These are phyloP conservation scores for Hestina assimilis DNA, from an alignment of 1,140 invertebrate species.

Conservation along the genomic window DNA sequence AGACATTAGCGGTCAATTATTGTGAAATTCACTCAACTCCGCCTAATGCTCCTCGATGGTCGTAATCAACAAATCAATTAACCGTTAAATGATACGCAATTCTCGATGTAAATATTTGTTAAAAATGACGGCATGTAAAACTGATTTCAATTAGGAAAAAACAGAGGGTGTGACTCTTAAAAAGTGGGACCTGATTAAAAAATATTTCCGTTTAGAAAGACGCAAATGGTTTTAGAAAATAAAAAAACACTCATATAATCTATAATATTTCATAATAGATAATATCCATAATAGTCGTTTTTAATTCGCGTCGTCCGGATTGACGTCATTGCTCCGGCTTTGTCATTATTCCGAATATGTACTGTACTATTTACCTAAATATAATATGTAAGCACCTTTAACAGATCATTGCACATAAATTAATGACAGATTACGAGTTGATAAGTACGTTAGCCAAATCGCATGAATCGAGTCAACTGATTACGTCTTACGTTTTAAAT, in stretches of 20 bases:
- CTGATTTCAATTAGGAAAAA: too few species aligned
- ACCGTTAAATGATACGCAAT: slow-evolving; percentile 2
- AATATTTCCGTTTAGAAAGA: too few species aligned
- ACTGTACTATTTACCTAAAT: background rate
- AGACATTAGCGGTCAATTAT: slow-evolving; percentile 10
- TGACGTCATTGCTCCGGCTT: slow-evolving; percentile 1
- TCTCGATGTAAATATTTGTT: slow-evolving; percentile 4
- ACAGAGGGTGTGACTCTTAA: too few species aligned
- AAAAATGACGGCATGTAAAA: background rate
- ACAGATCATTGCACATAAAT: background rate
- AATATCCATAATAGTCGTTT: background rate
- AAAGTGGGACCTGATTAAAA: too few species aligned
- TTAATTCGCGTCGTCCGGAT: background rate
- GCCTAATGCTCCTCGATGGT: slow-evolving; percentile 12
- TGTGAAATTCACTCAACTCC: slow-evolving; percentile 8
- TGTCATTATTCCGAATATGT: background rate
- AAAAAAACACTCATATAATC: too few species aligned
- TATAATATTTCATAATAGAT: too few species aligned
- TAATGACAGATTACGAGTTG: background rate
- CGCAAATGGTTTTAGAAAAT: too few species aligned
- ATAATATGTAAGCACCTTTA: background rate
- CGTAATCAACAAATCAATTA: slow-evolving; percentile 20
- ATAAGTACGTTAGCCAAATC: background rate
- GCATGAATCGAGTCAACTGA: too few species aligned
- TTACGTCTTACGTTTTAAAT: too few species aligned